These are phyloP conservation scores for Pelochelys cantorii DNA, from an alignment of 2,797 vertebrate species.

Conservation along the genomic window DNA sequence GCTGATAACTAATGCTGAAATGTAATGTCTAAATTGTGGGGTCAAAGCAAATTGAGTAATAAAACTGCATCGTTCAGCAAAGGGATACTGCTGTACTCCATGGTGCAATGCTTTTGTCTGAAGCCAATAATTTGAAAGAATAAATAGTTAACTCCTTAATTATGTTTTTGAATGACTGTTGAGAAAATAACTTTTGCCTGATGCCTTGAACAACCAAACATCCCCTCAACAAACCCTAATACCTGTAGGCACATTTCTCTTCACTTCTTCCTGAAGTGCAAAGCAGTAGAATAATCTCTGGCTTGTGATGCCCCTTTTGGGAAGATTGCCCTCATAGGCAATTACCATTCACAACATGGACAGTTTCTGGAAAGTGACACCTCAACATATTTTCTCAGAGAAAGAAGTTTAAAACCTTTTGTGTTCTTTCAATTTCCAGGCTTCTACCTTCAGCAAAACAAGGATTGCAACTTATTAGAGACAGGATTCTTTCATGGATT, in stretches of 20 bases:
- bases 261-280: neutral
- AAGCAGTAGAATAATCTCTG: neutral
- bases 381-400: no score
- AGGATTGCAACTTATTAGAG: no score
- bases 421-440: no score
- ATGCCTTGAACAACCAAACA: neutral
- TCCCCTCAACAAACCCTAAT: neutral
- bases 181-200: neutral
- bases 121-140: neutral
- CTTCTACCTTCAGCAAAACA: no score
- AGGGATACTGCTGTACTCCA: neutral
- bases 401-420: no score
- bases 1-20: neutral
- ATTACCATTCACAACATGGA: neutral
- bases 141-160: neutral
- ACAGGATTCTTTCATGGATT: no score
- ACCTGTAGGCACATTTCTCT: neutral
- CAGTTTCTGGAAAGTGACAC: no score
- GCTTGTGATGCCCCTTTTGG: neutral
- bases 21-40: neutral
- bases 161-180: neutral
- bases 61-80: neutral
- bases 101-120: neutral
- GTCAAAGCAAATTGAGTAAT: slow-evolving; percentile 19
- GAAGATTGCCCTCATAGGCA: neutral